Base-by-base conservation (phyloP, 2,797 vertebrate genomes). In the Pogonophryne albipinna region DNA sequence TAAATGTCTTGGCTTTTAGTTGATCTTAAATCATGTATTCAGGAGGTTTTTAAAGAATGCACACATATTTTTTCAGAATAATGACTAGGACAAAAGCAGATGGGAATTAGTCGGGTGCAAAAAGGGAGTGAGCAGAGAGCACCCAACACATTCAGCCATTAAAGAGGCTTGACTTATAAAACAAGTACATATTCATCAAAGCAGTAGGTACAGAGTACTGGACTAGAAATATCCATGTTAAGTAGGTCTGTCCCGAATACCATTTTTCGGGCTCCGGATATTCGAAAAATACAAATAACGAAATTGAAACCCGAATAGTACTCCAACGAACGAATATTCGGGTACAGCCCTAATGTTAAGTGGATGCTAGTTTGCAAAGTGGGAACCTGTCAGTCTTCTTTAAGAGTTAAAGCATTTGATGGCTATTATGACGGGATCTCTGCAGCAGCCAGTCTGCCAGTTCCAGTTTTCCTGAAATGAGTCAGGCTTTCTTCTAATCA, bases 41-140 rank as follows among this genome's bases (percentile, higher is more conserved):
- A 67, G 56, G 47, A 70, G 62, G 51, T 82, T 85, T 80, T 77
- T 67, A n/a, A 74, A 65, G 16, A 53, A 10, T n/a, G 57, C 51
- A 57, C 4, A 55, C 50, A 64, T n/a, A n/a, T n/a, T n/a, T 52
- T 71, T 68, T 71, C 56, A 52, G 72, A 74, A 51, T 41, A 12
- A 50, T 34, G 47, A 66, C 15, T 53, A n/a, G 31, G 19, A 42
- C 1, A 14, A 41, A 38, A 51, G 14, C 17, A 67, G 47, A 63
- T 9, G 12, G 17, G 23, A 46, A 72, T 71, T 57, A 71, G 20
- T 41, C 31, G 56, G 34, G 23, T 19, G 19, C 13, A 60, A 53
- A 60, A 27, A 31, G 11, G 57, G 13, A 58, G 42, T 47, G 20
- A 64, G 13, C 7, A 51, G 51, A 56, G 15, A 49, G 14, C 17